Evolutionary conservation across 2,888 invertebrate genomes (phyloP), one percentile per base, ranked within the genome.

Genomic region (Drosophila anceps): DNA sequence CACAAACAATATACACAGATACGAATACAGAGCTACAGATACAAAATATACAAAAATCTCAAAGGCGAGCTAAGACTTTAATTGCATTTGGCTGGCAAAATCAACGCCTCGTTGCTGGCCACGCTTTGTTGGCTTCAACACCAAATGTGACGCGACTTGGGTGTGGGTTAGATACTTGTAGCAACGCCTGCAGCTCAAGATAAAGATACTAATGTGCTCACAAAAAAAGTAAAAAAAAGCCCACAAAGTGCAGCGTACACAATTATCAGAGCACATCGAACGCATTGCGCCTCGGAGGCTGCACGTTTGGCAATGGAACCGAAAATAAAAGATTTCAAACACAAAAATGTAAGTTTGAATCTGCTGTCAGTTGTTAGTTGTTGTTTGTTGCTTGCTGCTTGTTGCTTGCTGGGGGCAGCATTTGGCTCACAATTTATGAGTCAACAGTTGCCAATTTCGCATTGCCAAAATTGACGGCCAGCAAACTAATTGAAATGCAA

Each of bases 71-170:
- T 43, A 60, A 72, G 69, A 61, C 71, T 78, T 78, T 81, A 82
- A 88, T 81, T 83, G 76, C 73, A 73, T 68, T 79, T 65, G 76
- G 73, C 61, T 75, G 65, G 84, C 76, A 82, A 81, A 80, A 77
- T 81, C 81, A 80, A 81, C 81, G 83, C 81, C 81, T 82, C 66
- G 64, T 66, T 59, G 31, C 2, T 63, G 70, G 76, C 73, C 77
- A 84, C 89, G 84, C 87, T 88, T 60, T 73, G 84, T 60, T 87
- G 87, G 44, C 77, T 77, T 58, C 63, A 69, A 66, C 60, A 39
- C 27, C 63, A 54, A 55, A 43, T 65, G 63, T 44, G 44, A 54
- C 24, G 33, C 15, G 48, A 54, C 59, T 69, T 63, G 65, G 77
- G 71, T 71, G 74, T 82, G 76, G 64, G 62, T 39, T 35, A 64